A percentile compares a stretch with the other conserved stretches of the same genome.
These are phyloP conservation scores for Platichthys stellatus DNA, from an alignment of 2,113 vertebrate genomes.

Conservation along the genomic window DNA sequence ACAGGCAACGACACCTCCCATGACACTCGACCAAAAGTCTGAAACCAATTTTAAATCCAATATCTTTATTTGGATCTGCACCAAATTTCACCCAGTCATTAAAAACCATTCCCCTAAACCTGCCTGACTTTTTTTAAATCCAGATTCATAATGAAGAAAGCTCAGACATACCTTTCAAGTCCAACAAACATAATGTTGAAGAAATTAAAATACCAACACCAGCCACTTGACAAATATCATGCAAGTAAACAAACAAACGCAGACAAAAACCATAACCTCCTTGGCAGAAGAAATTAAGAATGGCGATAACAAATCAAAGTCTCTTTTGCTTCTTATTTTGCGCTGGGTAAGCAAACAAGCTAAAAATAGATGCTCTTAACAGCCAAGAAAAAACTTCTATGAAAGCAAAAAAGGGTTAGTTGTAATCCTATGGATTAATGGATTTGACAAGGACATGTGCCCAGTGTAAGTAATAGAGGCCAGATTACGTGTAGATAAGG, in stretches of 20 bases:
- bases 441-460: slow-evolving; percentile 73
- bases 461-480: slow-evolving; percentile 70
- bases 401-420: slow-evolving; percentile 76
- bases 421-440: slow-evolving; percentile 79
- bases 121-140: too few relatives aligned
- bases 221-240: too few relatives aligned
- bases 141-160: too few relatives aligned
- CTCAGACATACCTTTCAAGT: too few relatives aligned
- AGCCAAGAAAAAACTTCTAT: slow-evolving; percentile 69
- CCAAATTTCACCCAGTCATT: too few relatives aligned
- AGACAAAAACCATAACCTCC: background rate
- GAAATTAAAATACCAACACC: too few relatives aligned
- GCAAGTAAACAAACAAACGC: too few relatives aligned
- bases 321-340: slow-evolving; percentile 53
- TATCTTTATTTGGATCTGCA: too few relatives aligned
- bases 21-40: background rate
- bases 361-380: slow-evolving; percentile 66
- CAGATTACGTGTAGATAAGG: slow-evolving; percentile 75
- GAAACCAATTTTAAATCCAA: background rate
- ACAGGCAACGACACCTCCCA: background rate
- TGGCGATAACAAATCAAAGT: slow-evolving; percentile 8
- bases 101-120: too few relatives aligned
- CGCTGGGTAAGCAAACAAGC: slow-evolving; percentile 58
- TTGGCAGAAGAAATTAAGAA: background rate
- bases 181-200: too few relatives aligned